phyloP scores from a whole-genome alignment of 2,888 invertebrate species.

The Himalopsyche kuldschensis region DNA sequence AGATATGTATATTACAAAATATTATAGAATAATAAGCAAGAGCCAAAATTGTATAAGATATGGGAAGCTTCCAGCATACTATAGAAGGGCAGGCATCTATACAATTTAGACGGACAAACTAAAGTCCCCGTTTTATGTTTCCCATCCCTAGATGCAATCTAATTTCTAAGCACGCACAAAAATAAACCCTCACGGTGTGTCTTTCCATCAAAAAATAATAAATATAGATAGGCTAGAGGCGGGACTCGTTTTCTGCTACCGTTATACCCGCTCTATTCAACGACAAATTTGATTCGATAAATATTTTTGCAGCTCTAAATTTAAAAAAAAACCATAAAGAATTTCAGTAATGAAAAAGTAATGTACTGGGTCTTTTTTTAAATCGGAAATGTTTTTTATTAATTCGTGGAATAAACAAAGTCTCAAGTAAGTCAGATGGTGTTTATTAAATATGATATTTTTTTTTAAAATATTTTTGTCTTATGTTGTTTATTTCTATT shows the following conservation, averaged over 20 bases:
- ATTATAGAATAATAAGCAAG: too few relatives aligned
- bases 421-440: too few relatives aligned
- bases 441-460: too few relatives aligned
- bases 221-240: not conserved
- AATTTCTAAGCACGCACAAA: not conserved
- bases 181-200: not conserved
- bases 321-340: too few relatives aligned
- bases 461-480: too few relatives aligned
- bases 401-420: too few relatives aligned
- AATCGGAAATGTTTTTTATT: too few relatives aligned
- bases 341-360: too few relatives aligned
- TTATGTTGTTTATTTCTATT: too few relatives aligned
- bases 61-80: not conserved
- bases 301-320: too few relatives aligned
- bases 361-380: too few relatives aligned
- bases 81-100: not conserved
- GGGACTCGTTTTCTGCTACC: not conserved
- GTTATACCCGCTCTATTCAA: not conserved
- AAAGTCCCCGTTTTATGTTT: not conserved
- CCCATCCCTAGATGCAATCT: not conserved
- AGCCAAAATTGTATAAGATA: not conserved
- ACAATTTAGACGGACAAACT: not conserved
- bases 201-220: not conserved
- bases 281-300: not conserved
- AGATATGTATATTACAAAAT: too few relatives aligned